Conservation (phyloP, 2,113 vertebrate species). For the Misgurnus mizolepis region DNA sequence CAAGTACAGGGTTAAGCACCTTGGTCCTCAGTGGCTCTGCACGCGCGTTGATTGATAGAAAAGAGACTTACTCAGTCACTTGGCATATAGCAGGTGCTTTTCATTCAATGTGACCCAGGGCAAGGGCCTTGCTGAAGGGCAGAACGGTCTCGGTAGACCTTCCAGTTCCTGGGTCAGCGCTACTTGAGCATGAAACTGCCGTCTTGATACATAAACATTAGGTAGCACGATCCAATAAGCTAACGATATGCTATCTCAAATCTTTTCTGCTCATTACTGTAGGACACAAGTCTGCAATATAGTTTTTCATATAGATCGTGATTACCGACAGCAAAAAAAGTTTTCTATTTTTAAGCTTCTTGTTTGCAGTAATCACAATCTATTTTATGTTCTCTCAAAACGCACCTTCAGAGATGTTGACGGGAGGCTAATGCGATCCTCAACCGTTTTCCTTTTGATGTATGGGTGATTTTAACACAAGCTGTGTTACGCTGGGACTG, state of each 20-base stretch:
- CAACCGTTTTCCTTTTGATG: constrained; percentile 45
- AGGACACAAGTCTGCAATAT: constrained; percentile 15
- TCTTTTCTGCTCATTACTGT: constrained; percentile 4
- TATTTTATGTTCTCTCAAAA: constrained; percentile 23
- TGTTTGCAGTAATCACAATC: constrained; percentile 2
- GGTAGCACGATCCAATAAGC: background rate
- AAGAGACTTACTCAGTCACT: constrained; percentile 7
- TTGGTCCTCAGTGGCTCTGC: background rate
- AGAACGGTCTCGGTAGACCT: constrained; percentile 2
- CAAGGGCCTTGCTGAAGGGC: constrained; percentile 30
- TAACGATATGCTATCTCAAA: background rate
- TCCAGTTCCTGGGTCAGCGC: constrained; percentile 14
- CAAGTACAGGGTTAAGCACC: constrained; percentile 17
- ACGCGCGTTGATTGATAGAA: constrained; percentile 21
- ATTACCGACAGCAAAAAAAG: background rate
- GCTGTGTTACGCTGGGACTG: constrained; percentile 59
- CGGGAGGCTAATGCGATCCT: background rate
- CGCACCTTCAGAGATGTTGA: constrained; percentile 29
- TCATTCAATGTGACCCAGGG: constrained; percentile 29
- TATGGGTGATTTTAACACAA: constrained; percentile 55
- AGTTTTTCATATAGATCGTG: background rate
- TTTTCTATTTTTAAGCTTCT: background rate
- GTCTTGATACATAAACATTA: background rate
- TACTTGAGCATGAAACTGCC: constrained; percentile 21
- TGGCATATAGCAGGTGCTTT: constrained; percentile 26